phyloP scores from a whole-genome alignment of 2,888 invertebrate genomes.

The Homarus gammarus region DNA sequence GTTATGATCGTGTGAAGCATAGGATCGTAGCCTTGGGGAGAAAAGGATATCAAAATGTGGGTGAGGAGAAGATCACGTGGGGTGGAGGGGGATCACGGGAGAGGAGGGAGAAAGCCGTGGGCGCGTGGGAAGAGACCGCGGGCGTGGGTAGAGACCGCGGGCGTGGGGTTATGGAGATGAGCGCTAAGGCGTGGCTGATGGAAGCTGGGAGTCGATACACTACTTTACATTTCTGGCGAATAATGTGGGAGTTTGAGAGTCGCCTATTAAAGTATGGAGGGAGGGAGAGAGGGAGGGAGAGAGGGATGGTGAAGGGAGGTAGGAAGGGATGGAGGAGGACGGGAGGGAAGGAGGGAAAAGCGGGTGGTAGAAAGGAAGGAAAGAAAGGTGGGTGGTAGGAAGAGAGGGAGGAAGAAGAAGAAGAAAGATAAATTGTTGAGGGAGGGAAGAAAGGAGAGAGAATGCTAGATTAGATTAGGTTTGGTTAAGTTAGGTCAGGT shows the following conservation, averaged over 20 bases:
- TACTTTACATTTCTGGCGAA: constrained; percentile 17
- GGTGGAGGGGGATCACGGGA: neutral
- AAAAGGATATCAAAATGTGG: too few species aligned
- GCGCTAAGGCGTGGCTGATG: neutral
- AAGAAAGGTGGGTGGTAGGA: neutral
- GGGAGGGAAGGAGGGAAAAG: neutral
- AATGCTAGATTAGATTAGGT: too few species aligned
- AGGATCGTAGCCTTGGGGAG: too few species aligned
- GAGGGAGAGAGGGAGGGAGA: neutral
- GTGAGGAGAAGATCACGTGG: neutral
- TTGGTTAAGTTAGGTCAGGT: too few species aligned
- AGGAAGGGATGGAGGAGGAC: neutral
- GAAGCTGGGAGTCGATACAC: neutral
- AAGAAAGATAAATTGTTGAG: too few species aligned
- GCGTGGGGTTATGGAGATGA: constrained; percentile 19
- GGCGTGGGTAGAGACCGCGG: neutral
- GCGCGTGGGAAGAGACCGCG: neutral
- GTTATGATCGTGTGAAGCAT: too few species aligned
- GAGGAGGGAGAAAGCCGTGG: neutral
- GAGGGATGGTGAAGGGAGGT: neutral
- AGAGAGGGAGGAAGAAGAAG: neutral
- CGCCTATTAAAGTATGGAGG: neutral
- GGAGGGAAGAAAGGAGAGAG: too few species aligned
- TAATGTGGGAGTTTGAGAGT: constrained; percentile 3
- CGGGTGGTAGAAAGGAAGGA: neutral